A percentile compares a stretch with the other conserved stretches of the same genome.
Conservation (phyloP, 2,113 vertebrate species). For the human region GRCh38 chr5:87630501-87631000, state of each 20-base stretch:
- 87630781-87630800: background rate
- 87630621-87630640: background rate
- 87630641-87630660: background rate
- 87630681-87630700: background rate
- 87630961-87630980: background rate
- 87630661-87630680: background rate
- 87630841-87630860: background rate
- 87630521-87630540: background rate
- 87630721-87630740: background rate
- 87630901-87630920: background rate
- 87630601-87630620: constrained; percentile 5
- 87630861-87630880: constrained; percentile 22
- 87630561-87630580: background rate
- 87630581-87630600: background rate
- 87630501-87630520: background rate
- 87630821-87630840: background rate
- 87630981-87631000: background rate
- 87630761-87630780: background rate
- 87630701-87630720: background rate
- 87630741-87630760: constrained; percentile 32
- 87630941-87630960: background rate
- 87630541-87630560: background rate
- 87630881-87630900: background rate
- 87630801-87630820: background rate
- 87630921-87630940: background rate